Evolutionary conservation across 2,888 invertebrate species (phyloP), one percentile per base, ranked within the genome.

Genomic region (Microplitis deprimator): DNA sequence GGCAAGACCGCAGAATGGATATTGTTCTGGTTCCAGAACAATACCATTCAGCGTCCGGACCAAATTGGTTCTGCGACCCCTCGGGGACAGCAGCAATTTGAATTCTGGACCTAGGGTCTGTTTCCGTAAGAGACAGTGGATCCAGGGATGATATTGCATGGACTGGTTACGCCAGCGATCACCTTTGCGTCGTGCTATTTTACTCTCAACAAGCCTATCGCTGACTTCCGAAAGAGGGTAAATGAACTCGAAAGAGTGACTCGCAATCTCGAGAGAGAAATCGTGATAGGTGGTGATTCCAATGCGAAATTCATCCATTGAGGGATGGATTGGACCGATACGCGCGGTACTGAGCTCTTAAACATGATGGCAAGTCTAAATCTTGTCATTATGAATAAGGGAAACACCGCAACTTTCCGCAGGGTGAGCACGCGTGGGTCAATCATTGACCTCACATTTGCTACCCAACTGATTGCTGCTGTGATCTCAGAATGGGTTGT

Each of bases 191-290:
- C 72, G 59, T 78, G 39, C 61, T 79, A 76, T 39, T 39, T 79
- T 50, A 61, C 78, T 1, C 79, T 76, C 5, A 79, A 70, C 50
- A 73, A 79, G 20, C 70, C 64, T 16, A 75, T 75, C n/a, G 29
- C 29, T 8, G 72, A 40, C n/a, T 78, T 71, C 62, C 69, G 60
- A 10, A 50, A 73, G 64, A 50, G 65, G 7, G 65, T 65, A 0
- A 20, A 65, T 29, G 29, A 65, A 20, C 65, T 65, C 65, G 10
- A 65, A 10, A 10, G 7, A 65, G 5, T 6, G 0, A 3, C 6
- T 6, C 65, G 65, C 65, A 10, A 10, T 65, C 65, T 65, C 6
- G 10, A 16, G 29, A 3, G 29, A 29, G 29, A 29, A 29, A 4
- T 29, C 29, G 29, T 29, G 29, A 4, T 29, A 29, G 13, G 65